These are phyloP conservation scores for Coccyzus lansbergi DNA, from an alignment of 2,797 vertebrate genomes.

Conservation along the genomic window DNA sequence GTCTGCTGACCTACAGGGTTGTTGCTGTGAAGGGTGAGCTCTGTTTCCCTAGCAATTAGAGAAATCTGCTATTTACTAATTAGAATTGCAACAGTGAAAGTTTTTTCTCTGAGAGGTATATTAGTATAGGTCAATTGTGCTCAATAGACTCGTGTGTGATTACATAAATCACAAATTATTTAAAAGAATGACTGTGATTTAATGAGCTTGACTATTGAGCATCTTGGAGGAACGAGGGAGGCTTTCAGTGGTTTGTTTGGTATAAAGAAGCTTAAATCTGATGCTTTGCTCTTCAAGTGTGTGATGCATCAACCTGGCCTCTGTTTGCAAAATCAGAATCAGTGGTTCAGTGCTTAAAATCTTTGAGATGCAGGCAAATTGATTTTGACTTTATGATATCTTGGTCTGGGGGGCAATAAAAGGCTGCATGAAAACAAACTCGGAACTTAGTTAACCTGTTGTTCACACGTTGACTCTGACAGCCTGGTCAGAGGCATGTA, in stretches of 20 bases:
- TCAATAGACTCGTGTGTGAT: not conserved
- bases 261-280: not conserved
- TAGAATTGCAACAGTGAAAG: not conserved
- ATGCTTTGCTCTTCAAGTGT: not conserved
- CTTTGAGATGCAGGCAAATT: not conserved
- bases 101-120: not conserved
- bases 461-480: not conserved
- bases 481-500: not conserved
- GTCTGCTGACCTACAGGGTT: not conserved
- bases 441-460: not conserved
- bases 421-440: not conserved
- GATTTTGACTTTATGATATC: not conserved
- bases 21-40: not conserved
- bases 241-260: not conserved
- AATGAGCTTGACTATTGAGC: not conserved
- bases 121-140: slow-evolving; percentile 14
- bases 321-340: not conserved
- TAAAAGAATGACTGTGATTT: not conserved
- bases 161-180: not conserved
- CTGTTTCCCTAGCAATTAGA: slow-evolving; percentile 3
- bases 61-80: not conserved
- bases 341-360: not conserved
- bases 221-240: not conserved
- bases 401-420: not conserved
- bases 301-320: not conserved